A percentile compares a stretch with the other conserved stretches of the same genome.
phyloP scores from a whole-genome alignment of 2,113 vertebrate genomes.

The Terrapene triunguis region DNA sequence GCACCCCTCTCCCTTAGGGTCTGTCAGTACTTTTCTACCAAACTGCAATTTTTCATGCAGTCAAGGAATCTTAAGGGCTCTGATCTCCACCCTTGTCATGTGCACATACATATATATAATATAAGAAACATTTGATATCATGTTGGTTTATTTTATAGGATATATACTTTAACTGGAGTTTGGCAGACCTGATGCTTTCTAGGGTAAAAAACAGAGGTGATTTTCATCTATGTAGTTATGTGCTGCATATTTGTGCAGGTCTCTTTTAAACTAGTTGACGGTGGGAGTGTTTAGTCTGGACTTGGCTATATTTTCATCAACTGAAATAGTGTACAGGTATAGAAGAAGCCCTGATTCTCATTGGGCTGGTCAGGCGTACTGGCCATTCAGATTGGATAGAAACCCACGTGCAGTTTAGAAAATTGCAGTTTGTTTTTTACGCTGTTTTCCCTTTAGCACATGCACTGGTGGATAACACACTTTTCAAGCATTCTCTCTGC shows the following conservation, averaged over 20 bases:
- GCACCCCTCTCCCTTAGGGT: slow-evolving; percentile 39
- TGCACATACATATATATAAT: slow-evolving; percentile 66
- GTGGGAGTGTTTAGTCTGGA: slow-evolving; percentile 17
- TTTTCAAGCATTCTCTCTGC: neutral
- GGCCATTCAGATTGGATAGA: neutral
- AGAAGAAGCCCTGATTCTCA: slow-evolving; percentile 40
- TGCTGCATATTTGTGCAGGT: slow-evolving; percentile 39
- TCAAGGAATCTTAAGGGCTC: slow-evolving; percentile 19
- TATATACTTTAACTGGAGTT: slow-evolving; percentile 66
- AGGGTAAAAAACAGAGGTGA: slow-evolving; percentile 70
- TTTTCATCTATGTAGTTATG: slow-evolving; percentile 43
- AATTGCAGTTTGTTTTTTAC: neutral
- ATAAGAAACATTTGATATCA: slow-evolving; percentile 68
- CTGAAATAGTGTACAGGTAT: neutral
- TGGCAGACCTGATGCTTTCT: slow-evolving; percentile 52
- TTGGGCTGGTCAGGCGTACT: neutral
- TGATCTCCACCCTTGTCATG: slow-evolving; percentile 61
- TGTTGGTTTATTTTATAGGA: slow-evolving; percentile 66
- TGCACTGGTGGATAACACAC: neutral
- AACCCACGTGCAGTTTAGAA: neutral
- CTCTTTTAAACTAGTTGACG: neutral
- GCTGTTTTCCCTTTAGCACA: slow-evolving; percentile 1
- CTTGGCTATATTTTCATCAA: neutral
- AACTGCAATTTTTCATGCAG: slow-evolving; percentile 30
- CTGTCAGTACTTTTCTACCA: neutral